Evolutionary conservation across 92 coral and sea anemone species (phyloP), one percentile per base, ranked within the genome.

Genomic region (Montipora capitata): DNA sequence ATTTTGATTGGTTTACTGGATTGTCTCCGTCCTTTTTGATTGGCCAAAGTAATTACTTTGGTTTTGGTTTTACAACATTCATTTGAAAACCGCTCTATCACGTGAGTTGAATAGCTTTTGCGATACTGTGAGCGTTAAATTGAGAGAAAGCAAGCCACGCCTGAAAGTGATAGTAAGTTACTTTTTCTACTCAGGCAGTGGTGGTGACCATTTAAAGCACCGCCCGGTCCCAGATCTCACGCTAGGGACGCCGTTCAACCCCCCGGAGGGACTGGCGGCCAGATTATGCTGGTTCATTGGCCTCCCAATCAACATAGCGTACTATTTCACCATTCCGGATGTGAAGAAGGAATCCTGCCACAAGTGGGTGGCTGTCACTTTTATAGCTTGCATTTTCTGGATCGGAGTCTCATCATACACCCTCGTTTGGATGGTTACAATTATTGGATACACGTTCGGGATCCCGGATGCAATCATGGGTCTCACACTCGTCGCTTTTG

Each of bases 391-490:
- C 54, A 98, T 98, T 43, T 85, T 87, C 8, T 98, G 99, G 99
- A 98, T 98, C 15, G 99, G 95, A n/a, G 40, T 94, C 80, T 94
- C 99, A 71, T 98, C 99, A 51, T 98, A 98, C 76, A 78, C 96
- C 45, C 92, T 98, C 1, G 99, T 98, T 8, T 98, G 99, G 99
- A 98, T 98, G 99, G 99, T 98, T 8, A 98, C 99, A 44, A 87
- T 98, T 3, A 93, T 98, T 72, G 99, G 99, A 4, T 98, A 94
- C 82, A 98, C 99, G 2, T 98, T 98, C 64, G 89, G 91, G 52
- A 92, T 98, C 67, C 98, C 99, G 8, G 99, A 98, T 57, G 93
- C 98, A 0, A 96, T 98, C 15, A 98, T 98, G 99, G 99, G 99
- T 39, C 92, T 98, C 38, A 94, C 99, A 1, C 93, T 98, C 64